Evolutionary conservation across 1,140 invertebrate species (phyloP), one percentile per base, ranked within the genome.

Genomic region (Philopotamus ludificatus): DNA sequence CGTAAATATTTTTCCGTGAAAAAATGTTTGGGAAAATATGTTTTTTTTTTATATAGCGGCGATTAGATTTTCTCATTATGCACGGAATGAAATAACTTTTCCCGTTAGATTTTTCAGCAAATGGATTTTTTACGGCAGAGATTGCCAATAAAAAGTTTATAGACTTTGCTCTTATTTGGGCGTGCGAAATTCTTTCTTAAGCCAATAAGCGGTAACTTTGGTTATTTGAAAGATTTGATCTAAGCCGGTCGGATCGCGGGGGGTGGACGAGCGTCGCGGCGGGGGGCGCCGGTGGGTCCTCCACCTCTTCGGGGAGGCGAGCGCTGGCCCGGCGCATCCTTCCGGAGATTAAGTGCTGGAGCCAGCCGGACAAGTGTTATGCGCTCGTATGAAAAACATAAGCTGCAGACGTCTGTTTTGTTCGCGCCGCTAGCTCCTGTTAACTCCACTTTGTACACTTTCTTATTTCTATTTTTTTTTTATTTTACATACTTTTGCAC

Each of bases 181-280:
- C 18, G 44, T 20, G 44, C 4, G 44, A 47, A 47, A 47, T 47
- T 47, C 44, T 47, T 15, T 12, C 28, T 12, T 4, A 20, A 47
- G 44, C 18, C 44, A 47, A 47, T 47, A 47, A 15, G 44, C 44
- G 10, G 10, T 47, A 47, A 47, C 44, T 47, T 47, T 47, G 44
- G 44, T 47, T 47, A 47, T 47, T 47, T 20, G 44, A 47, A 47
- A 47, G 44, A 47, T 47, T 47, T 47, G 8, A 47, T 47, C 44
- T 12, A n/a, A 39, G n/a, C 44, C 18, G 4, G 44, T 20, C n/a
- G 8, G 44, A 47, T 47, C 44, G n/a, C n/a, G 44, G 10, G 10
- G 44, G 44, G 15, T 47, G 44, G 44, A 7, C 28, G 28, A 34
- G 28, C 28, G 28, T n/a, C n/a, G n/a, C 8, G 44, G 44, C 7